These are phyloP conservation scores for Tanypteryx hageni DNA, from an alignment of 2,888 invertebrate genomes.

Conservation along the genomic window DNA sequence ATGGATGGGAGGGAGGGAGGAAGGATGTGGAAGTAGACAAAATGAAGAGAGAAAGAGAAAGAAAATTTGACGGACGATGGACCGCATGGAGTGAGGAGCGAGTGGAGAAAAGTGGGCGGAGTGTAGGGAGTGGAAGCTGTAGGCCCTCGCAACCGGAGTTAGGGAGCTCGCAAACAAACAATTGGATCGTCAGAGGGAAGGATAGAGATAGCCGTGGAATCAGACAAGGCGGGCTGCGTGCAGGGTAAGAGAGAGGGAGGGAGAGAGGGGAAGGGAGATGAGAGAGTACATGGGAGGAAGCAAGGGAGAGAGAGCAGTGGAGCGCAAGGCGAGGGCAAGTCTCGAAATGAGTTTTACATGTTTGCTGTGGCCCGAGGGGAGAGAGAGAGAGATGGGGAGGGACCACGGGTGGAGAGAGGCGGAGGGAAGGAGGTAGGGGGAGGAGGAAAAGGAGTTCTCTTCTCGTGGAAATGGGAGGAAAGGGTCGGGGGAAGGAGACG, in stretches of 20 bases:
- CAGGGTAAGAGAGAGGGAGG: background rate
- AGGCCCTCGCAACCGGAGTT: background rate
- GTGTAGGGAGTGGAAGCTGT: too few relatives aligned
- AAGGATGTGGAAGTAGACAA: background rate
- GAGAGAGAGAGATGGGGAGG: background rate
- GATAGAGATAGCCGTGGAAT: background rate
- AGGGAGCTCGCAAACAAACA: conserved; percentile 46
- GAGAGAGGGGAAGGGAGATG: background rate
- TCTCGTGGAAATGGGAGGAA: too few relatives aligned
- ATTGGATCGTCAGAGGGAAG: conserved; percentile 23
- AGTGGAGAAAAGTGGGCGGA: background rate
- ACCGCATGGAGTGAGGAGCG: background rate
- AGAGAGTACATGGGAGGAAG: background rate
- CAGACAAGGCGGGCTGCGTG: background rate
- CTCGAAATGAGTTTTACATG: conserved; percentile 69
- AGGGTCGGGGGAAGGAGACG: background rate
- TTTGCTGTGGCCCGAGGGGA: conserved; percentile 67
- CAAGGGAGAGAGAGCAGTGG: background rate
- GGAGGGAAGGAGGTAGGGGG: background rate
- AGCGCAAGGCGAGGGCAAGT: conserved; percentile 66
- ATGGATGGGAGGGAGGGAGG: background rate
- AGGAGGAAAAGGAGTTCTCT: background rate
- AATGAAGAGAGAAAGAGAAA: background rate
- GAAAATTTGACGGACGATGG: background rate
- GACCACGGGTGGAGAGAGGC: background rate